These are phyloP conservation scores for Cataglyphis hispanica DNA, from an alignment of 1,140 invertebrate genomes.

Conservation along the genomic window DNA sequence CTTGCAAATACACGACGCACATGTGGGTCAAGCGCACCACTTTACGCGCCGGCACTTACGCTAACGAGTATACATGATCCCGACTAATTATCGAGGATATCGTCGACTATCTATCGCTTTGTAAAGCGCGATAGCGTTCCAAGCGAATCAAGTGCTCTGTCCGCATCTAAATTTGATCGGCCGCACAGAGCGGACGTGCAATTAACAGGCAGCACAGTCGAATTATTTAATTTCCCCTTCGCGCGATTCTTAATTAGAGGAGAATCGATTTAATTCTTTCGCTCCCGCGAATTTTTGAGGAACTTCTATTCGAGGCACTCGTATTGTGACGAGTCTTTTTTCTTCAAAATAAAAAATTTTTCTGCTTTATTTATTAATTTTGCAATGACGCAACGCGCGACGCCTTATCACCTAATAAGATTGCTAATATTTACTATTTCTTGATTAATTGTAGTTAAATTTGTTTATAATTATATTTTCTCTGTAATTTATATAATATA, in stretches of 20 bases:
- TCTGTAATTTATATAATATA: neutral
- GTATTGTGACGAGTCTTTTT: neutral
- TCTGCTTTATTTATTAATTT: neutral
- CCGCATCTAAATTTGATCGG: neutral
- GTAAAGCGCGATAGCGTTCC: neutral
- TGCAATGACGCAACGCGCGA: neutral
- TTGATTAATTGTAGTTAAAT: neutral
- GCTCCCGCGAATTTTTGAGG: neutral
- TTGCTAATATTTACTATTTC: neutral
- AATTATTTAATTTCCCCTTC: neutral
- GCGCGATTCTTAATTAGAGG: neutral
- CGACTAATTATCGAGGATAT: constrained; percentile 42
- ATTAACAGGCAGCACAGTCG: neutral
- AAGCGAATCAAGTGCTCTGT: neutral
- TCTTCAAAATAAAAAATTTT: neutral
- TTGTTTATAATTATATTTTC: neutral
- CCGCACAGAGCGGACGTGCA: neutral
- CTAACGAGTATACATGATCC: constrained; percentile 47
- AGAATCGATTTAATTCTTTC: neutral
- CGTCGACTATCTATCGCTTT: constrained; percentile 18
- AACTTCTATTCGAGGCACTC: neutral
- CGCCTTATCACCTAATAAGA: neutral
- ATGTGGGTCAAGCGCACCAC: constrained; percentile 47
- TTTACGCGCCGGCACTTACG: constrained; percentile 43
- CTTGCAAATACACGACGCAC: constrained; percentile 39